Base-by-base conservation (phyloP, 2,113 vertebrate genomes). In the Xiphophorus couchianus region DNA sequence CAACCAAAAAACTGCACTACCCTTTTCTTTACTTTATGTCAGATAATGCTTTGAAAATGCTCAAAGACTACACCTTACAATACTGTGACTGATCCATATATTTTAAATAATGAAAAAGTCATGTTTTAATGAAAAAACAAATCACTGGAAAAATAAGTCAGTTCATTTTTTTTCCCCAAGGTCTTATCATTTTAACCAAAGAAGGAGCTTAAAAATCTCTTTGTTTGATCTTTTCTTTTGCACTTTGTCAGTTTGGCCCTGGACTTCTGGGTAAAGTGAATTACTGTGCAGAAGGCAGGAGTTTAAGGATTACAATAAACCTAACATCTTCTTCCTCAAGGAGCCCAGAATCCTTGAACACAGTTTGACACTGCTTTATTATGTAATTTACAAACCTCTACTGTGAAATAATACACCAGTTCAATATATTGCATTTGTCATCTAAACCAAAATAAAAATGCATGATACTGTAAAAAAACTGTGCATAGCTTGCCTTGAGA, bases 401-500 rank as follows among this genome's bases (percentile, higher is more conserved):
- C 27, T 60, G 28, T 67, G 29, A 68, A 37, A 73, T 62, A 62
- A 62, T 42, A 66, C 11, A 69, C 64, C 64, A 27, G 64, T 39
- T 39, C 12, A 66, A n/a, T n/a, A 13, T 37, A 29, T 19, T 54
- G 31, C 11, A 69, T 30, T 30, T 48, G 25, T 28, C 44, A 25
- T 29, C 28, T 4, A 69, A 19, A 35, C 19, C 4, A 19, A 31
- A n/a, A 13, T 22, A 22, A 8, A 33, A 65, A 65, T 65, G 8
- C 7, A 64, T n/a, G 12, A 65, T 14, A 35, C 61, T 30, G 15
- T 62, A 19, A 28, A 28, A 17, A 28, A 62, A 5, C 30, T 31
- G 28, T 31, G 27, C 12, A 62, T 19, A 30, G 61, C 29, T 62
- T 30, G 15, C 63, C 31, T 37, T 35, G 22, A n/a, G 22, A n/a